phyloP scores from a whole-genome alignment of 2,888 invertebrate species.

The Drosophila lutescens region DNA sequence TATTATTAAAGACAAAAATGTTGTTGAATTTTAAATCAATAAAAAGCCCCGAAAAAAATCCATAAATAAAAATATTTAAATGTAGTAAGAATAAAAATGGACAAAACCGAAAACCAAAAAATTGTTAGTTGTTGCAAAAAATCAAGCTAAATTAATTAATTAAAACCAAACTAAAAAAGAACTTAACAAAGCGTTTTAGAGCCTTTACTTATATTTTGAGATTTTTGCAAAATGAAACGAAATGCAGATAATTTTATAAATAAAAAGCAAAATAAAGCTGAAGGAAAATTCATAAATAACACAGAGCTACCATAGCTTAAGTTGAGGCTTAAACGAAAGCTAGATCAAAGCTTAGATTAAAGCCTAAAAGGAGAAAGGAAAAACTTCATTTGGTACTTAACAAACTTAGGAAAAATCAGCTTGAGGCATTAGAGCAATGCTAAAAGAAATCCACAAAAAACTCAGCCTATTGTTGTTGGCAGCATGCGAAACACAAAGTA shows the following conservation, averaged over 20 bases:
- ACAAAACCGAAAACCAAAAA: conserved; percentile 36
- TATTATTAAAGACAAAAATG: conserved; percentile 64
- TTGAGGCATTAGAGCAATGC: conserved; percentile 62
- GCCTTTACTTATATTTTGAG: conserved; percentile 83
- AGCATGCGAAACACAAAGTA: conserved; percentile 43
- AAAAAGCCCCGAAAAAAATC: conserved; percentile 48
- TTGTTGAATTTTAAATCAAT: conserved; percentile 78
- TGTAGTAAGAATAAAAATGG: conserved; percentile 43
- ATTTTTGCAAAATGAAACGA: conserved; percentile 68
- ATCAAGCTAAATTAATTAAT: conserved; percentile 55
- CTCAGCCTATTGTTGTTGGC: conserved; percentile 68
- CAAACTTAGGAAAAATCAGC: conserved; percentile 36
- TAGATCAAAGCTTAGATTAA: conserved; percentile 51
- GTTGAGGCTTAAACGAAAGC: conserved; percentile 39
- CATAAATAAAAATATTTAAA: conserved; percentile 57
- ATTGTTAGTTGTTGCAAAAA: conserved; percentile 80
- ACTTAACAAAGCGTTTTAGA: conserved; percentile 75
- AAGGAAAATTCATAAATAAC: conserved; percentile 38
- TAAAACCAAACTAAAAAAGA: conserved; percentile 53
- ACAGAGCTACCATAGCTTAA: conserved; percentile 50
- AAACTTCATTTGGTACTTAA: conserved; percentile 63
- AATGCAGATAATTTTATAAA: conserved; percentile 74
- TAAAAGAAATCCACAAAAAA: conserved; percentile 39
- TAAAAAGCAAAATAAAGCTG: conserved; percentile 26
- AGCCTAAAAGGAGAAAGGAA: conserved; percentile 25